Conservation (phyloP, 2,113 vertebrate species). For the Xerus inauris region DNA sequence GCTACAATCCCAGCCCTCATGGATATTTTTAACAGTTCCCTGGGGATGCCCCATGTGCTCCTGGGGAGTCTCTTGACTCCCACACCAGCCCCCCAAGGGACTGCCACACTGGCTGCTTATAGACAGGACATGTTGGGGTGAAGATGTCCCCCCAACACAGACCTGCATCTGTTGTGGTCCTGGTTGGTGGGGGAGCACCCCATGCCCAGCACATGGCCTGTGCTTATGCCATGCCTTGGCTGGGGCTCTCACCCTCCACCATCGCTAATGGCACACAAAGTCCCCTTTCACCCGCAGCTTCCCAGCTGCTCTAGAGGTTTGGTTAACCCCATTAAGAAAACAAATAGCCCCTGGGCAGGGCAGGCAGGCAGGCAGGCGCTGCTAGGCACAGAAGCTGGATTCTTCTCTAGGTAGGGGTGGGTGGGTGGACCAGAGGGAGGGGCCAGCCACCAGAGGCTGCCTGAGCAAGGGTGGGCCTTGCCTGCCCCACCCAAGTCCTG, state of each 20-base stretch:
- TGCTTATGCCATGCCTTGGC: background rate
- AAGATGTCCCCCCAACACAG: too few relatives aligned
- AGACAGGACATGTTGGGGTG: background rate
- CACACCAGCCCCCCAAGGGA: background rate
- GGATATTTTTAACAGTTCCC: background rate
- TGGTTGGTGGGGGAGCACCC: background rate
- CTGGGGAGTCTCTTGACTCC: too few relatives aligned
- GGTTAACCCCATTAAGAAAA: constrained; percentile 70
- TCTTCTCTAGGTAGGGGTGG: background rate
- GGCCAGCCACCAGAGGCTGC: background rate
- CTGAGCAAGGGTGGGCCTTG: background rate
- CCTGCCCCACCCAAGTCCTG: background rate
- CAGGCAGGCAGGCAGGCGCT: background rate
- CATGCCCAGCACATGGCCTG: background rate
- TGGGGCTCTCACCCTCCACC: background rate
- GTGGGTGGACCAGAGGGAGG: background rate
- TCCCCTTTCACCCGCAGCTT: constrained; percentile 39
- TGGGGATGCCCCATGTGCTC: too few relatives aligned
- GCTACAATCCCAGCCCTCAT: too few relatives aligned
- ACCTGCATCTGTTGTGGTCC: background rate
- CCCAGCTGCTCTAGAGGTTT: constrained; percentile 43
- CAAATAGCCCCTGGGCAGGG: constrained; percentile 55
- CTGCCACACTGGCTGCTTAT: background rate
- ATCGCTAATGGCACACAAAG: constrained; percentile 48
- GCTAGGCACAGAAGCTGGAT: constrained; percentile 57